Conservation (phyloP, 2,888 invertebrate species). For the Mantis religiosa region DNA sequence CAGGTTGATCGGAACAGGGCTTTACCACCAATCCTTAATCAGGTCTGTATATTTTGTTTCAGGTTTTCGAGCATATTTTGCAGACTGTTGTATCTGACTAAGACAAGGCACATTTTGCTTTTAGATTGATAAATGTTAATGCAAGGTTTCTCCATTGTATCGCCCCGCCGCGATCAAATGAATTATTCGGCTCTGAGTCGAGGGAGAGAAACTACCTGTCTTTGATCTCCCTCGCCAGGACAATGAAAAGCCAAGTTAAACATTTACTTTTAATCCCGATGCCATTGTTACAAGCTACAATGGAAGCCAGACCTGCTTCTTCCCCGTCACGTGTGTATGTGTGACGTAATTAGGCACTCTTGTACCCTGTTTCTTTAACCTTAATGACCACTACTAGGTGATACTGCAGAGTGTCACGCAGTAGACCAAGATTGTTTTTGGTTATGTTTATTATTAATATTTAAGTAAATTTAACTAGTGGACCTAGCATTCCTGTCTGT, state of each 20-base stretch:
- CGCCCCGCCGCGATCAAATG: neutral
- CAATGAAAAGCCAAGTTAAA: conserved; percentile 5
- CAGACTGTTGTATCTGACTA: no score
- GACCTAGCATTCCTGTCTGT: no score
- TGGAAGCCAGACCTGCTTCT: neutral
- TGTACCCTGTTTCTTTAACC: neutral
- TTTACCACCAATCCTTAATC: no score
- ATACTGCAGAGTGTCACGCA: no score
- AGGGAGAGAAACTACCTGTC: neutral
- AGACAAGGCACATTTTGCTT: neutral
- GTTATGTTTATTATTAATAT: no score
- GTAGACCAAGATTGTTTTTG: no score
- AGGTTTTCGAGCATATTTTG: no score
- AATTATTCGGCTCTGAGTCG: neutral
- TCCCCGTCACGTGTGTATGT: neutral
- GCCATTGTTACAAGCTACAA: conserved; percentile 12
- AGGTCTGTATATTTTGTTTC: no score
- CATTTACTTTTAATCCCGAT: conserved; percentile 9
- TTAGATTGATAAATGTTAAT: neutral
- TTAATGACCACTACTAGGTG: neutral
- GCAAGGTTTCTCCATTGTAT: neutral
- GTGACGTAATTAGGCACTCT: neutral
- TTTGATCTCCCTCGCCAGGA: neutral
- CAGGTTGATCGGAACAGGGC: no score
- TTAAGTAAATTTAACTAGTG: no score